These are phyloP conservation scores for Poicephalus meyeri DNA, from an alignment of 2,113 vertebrate species.

Conservation along the genomic window DNA sequence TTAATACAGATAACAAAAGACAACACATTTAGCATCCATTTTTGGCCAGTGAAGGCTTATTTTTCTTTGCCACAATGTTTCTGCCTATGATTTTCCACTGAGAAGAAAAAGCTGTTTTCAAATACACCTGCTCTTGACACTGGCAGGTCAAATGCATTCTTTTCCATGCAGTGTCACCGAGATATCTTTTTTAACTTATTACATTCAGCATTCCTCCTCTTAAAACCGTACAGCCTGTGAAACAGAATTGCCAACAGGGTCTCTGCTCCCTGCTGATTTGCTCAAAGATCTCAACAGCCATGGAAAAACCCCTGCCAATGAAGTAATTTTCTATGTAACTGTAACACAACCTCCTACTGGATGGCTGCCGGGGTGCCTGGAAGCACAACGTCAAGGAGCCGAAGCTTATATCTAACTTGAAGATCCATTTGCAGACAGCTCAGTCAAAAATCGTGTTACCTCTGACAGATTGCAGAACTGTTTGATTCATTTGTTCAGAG, in stretches of 20 bases:
- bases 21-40: not conserved
- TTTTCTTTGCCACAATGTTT: not conserved
- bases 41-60: not conserved
- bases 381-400: not conserved
- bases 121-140: not conserved
- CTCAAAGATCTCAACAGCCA: constrained; percentile 13
- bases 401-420: not conserved
- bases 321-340: not conserved
- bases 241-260: constrained; percentile 20
- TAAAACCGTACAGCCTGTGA: not conserved
- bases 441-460: not conserved
- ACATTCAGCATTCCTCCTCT: not conserved
- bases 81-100: not conserved
- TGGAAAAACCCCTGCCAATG: not conserved
- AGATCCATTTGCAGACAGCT: constrained; percentile 1
- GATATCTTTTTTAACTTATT: not conserved
- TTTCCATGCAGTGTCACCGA: not conserved
- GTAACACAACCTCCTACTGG: constrained; percentile 13
- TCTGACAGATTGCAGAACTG: not conserved
- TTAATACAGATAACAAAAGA: not conserved
- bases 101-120: not conserved
- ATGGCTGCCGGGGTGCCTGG: not conserved
- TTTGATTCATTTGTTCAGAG: not conserved
- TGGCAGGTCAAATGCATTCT: not conserved
- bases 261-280: constrained; percentile 19